These are phyloP conservation scores for Rattus rattus DNA, from an alignment of 2,113 vertebrate genomes.

Conservation along the genomic window DNA sequence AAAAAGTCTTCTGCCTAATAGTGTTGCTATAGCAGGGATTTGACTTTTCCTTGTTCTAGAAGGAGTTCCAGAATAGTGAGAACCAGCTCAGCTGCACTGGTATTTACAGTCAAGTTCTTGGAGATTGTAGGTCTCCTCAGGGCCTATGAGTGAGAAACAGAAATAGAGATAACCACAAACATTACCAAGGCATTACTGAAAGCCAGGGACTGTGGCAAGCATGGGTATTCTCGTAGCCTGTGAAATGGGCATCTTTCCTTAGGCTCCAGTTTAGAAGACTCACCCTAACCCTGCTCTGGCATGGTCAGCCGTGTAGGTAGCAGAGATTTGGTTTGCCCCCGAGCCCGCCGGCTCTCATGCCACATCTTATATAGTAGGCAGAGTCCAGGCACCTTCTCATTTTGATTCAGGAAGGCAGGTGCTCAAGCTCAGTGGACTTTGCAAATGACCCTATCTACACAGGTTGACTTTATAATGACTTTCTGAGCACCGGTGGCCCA, in stretches of 20 bases:
- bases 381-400: neutral
- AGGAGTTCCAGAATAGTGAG: neutral
- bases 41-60: constrained; percentile 25
- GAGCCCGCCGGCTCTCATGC: neutral
- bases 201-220: fast-evolving
- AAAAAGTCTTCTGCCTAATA: neutral
- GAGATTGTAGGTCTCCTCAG: neutral
- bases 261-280: neutral
- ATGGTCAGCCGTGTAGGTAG: neutral
- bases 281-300: neutral
- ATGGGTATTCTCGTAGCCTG: neutral
- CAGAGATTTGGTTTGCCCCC: neutral
- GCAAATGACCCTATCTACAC: neutral
- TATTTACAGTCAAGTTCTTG: neutral
- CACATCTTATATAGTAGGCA: neutral
- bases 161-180: neutral
- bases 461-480: neutral
- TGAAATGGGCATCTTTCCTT: neutral
- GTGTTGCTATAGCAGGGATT: neutral
- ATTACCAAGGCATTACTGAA: neutral
- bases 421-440: neutral
- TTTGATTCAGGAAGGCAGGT: neutral
- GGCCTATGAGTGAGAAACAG: neutral
- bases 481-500: neutral
- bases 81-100: neutral